Evolutionary conservation across 2,888 invertebrate genomes (phyloP), one percentile per base, ranked within the genome.

Genomic region (Rhagophthalmus giganteus): DNA sequence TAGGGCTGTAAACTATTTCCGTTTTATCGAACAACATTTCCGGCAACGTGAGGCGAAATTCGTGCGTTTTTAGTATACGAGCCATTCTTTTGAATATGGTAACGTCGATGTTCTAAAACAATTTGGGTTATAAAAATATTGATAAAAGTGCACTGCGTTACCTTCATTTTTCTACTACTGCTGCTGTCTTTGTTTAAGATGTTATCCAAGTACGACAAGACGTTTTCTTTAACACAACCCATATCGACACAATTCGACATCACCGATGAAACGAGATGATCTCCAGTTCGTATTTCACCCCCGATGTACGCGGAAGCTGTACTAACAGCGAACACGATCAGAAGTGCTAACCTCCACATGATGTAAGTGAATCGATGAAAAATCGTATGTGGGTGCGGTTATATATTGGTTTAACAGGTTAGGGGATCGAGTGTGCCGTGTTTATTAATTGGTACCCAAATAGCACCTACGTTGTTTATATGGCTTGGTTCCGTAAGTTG

Each of bases 171-270:
- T 57, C 85, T 79, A 31, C 81, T 79, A 8, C 11, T 48, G 5
- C 15, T 11, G 44, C 80, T 79, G 47, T 77, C 75, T 25, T 84
- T 77, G 62, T 85, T 85, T 52, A 86, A 74, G 46, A 86, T 78
- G 27, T 82, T 84, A 73, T 90, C 88, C 76, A 91, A 77, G 75
- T 85, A 90, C 44, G 80, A 81, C 16, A 91, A 77, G 64, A 90
- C 86, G 76, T 88, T 86, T 73, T 82, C 81, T 76, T 89, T 89
- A 61, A 90, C 80, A 66, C 90, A 90, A 33, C 79, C 77, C 70
- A 83, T 81, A 72, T 88, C 85, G 4, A 83, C 81, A 77, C 91
- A 90, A 70, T 85, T 84, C 76, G 84, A 84, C 63, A 89, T 78
- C 65, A 86, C 84, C 68, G 83, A 80, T 49, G 84, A 80, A 61